Conservation (phyloP, 1,140 invertebrate species). For the Chironomus striatipennis region DNA sequence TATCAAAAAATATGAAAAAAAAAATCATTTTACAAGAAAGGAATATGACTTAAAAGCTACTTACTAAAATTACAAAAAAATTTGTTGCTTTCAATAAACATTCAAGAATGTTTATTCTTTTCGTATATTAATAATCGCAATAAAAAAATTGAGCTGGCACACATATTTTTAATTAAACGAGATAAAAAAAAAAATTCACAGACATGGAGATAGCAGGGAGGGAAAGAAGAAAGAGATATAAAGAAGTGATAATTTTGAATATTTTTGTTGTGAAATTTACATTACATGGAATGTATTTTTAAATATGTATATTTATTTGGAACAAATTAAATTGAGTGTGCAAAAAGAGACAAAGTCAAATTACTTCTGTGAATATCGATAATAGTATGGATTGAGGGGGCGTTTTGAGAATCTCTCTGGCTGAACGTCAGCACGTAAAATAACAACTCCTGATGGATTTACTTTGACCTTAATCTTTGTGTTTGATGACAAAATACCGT, state of each 20-base stretch:
- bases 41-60: too few species aligned
- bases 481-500: conserved; percentile 69
- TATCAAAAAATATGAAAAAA: too few species aligned
- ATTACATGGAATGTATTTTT: too few species aligned
- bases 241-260: too few species aligned
- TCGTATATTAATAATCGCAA: background rate
- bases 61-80: too few species aligned
- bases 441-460: conserved; percentile 84
- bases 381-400: conserved; percentile 48
- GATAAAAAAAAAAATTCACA: background rate
- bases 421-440: conserved; percentile 70
- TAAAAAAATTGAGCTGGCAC: conserved; percentile 12
- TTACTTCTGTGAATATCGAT: background rate
- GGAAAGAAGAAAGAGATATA: too few species aligned
- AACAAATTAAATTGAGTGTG: background rate
- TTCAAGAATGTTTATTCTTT: too few species aligned
- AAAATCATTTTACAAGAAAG: too few species aligned
- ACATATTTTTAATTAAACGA: conserved; percentile 9
- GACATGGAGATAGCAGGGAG: too few species aligned
- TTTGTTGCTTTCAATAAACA: too few species aligned
- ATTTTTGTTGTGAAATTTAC: too few species aligned
- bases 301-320: background rate
- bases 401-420: conserved; percentile 47
- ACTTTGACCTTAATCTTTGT: conserved; percentile 89
- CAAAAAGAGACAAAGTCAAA: background rate